A percentile compares a stretch with the other conserved stretches of the same genome.
Evolutionary conservation across 2,113 vertebrate genomes (phyloP).

Genomic region (Megalops atlanticus): DNA sequence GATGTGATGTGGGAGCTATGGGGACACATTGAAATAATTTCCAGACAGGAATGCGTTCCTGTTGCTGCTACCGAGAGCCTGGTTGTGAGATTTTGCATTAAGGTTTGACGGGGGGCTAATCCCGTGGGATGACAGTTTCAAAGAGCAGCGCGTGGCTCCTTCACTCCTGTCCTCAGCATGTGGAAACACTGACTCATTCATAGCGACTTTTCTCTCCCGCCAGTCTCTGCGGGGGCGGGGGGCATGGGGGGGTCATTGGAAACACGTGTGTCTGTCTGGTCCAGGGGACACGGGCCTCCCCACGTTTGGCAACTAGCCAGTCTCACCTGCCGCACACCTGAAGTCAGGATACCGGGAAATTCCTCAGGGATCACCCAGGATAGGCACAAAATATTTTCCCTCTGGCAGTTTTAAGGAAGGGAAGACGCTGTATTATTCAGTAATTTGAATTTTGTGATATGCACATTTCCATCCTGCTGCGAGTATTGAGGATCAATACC

Average conservation of each 20-base stretch:
- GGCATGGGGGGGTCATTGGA: background rate
- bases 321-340: background rate
- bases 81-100: background rate
- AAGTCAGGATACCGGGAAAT: background rate
- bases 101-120: background rate
- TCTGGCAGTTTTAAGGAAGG: no score
- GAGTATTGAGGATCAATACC: background rate
- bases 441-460: no score
- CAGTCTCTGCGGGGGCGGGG: background rate
- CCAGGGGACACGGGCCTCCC: background rate
- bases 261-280: background rate
- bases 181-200: slow-evolving; percentile 4
- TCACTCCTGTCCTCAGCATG: background rate
- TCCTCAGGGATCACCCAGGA: background rate
- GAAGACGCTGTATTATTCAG: no score
- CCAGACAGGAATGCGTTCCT: background rate
- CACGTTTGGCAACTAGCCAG: background rate
- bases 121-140: background rate
- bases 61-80: background rate
- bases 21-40: background rate
- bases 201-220: background rate
- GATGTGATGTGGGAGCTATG: background rate
- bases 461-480: no score
- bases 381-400: background rate
- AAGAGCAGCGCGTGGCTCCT: background rate